phyloP scores from a whole-genome alignment of 1,140 invertebrate species.

The Procambarus virginalis region DNA sequence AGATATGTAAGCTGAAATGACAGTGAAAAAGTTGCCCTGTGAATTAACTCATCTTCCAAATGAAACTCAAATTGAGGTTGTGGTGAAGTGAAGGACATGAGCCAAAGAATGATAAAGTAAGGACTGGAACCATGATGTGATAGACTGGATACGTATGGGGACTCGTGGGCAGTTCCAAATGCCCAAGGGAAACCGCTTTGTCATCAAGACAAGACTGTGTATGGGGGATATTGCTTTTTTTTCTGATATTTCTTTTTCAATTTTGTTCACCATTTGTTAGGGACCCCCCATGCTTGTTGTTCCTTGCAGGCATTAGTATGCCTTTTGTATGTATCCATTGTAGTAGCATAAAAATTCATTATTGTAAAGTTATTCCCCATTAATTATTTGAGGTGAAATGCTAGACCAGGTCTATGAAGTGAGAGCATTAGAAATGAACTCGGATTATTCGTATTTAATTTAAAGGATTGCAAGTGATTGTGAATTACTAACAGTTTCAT shows the following conservation, averaged over 20 bases:
- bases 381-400: conserved; percentile 53
- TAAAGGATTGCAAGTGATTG: background rate
- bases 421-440: conserved; percentile 24
- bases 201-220: conserved; percentile 51
- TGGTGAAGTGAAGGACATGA: conserved; percentile 30
- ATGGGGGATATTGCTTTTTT: conserved; percentile 42
- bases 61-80: conserved; percentile 8
- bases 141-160: conserved; percentile 61
- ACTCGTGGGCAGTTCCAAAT: conserved; percentile 27
- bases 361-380: conserved; percentile 60
- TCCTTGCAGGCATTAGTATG: conserved; percentile 61
- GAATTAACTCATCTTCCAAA: conserved; percentile 1
- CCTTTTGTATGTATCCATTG: conserved; percentile 63
- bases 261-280: conserved; percentile 43
- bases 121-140: conserved; percentile 46
- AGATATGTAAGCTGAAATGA: background rate
- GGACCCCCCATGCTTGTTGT: conserved; percentile 50
- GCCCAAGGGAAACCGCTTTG: conserved; percentile 42
- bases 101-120: conserved; percentile 10
- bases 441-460: conserved; percentile 18
- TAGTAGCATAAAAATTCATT: conserved; percentile 57
- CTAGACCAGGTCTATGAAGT: conserved; percentile 45
- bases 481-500: background rate
- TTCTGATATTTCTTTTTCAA: conserved; percentile 25
- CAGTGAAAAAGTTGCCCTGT: background rate